Conservation (phyloP, 2,888 invertebrate species). For the Eristalis pertinax region DNA sequence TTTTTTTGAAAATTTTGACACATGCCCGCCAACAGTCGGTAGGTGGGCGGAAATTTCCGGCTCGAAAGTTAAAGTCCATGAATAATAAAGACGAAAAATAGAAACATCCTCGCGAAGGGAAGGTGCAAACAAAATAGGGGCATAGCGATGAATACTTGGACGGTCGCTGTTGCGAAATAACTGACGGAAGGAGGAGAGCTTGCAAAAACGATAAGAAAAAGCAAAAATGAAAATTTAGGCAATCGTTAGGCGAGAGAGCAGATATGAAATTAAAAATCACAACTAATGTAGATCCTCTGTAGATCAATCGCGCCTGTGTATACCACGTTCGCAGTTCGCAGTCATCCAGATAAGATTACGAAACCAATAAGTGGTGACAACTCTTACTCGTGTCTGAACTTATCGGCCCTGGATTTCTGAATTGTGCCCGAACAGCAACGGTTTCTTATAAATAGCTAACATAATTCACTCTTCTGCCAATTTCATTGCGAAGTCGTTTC, state of each 20-base stretch:
- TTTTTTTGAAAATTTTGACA: not conserved
- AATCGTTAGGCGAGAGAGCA: not conserved
- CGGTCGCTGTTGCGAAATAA: not conserved
- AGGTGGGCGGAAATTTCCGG: not conserved
- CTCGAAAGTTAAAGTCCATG: no score
- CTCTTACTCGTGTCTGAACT: not conserved
- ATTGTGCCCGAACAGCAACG: not conserved
- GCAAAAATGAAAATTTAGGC: not conserved
- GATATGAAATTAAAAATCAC: slow-evolving; percentile 37
- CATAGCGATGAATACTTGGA: not conserved
- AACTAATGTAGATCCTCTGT: slow-evolving; percentile 29
- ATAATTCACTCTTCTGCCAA: slow-evolving; percentile 1
- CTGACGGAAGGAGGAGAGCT: not conserved
- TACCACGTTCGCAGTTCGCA: not conserved
- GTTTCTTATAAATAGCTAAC: slow-evolving; percentile 34
- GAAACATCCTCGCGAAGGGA: not conserved
- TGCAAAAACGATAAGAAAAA: not conserved
- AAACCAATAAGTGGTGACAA: not conserved
- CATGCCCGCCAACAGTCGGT: not conserved
- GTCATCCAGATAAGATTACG: slow-evolving; percentile 38
- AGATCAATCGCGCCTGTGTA: not conserved
- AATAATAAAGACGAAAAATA: not conserved
- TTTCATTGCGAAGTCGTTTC: slow-evolving; percentile 13
- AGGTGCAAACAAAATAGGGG: not conserved
- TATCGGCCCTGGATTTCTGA: slow-evolving; percentile 25